Conservation (phyloP, 2,888 invertebrate genomes). For the Rotaria socialis region DNA sequence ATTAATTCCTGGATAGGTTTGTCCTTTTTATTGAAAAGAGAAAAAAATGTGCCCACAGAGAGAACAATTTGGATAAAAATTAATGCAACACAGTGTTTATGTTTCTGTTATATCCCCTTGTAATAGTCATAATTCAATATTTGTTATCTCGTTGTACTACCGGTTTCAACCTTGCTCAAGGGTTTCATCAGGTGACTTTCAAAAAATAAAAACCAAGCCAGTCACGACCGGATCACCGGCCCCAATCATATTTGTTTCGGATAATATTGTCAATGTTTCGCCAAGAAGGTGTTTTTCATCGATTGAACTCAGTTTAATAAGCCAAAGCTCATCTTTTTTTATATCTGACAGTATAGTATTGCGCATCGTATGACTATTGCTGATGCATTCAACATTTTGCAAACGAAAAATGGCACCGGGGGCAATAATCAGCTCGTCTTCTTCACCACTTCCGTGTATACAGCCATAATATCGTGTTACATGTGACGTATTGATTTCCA, state of each 20-base stretch:
- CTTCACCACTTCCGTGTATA: neutral
- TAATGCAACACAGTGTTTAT: too few relatives aligned
- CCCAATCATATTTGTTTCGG: neutral
- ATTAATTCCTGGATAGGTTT: too few relatives aligned
- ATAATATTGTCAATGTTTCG: neutral
- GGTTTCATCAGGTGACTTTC: constrained; percentile 23
- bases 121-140: too few relatives aligned
- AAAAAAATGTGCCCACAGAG: too few relatives aligned
- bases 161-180: constrained; percentile 34
- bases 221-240: constrained; percentile 21
- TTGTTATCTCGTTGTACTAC: neutral
- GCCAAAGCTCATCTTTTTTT: neutral
- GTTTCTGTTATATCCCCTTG: too few relatives aligned
- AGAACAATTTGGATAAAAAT: too few relatives aligned
- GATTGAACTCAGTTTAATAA: neutral
- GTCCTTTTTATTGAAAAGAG: too few relatives aligned
- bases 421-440: neutral
- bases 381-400: neutral
- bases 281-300: neutral
- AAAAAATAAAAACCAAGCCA: neutral
- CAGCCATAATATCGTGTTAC: neutral
- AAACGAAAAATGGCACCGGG: neutral
- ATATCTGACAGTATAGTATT: neutral
- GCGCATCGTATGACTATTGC: neutral
- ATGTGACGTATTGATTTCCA: neutral